Percentiles rank a stretch among this genome's conserved stretches.
phyloP scores from a whole-genome alignment of 2,113 vertebrate genomes.

The Melospiza georgiana region DNA sequence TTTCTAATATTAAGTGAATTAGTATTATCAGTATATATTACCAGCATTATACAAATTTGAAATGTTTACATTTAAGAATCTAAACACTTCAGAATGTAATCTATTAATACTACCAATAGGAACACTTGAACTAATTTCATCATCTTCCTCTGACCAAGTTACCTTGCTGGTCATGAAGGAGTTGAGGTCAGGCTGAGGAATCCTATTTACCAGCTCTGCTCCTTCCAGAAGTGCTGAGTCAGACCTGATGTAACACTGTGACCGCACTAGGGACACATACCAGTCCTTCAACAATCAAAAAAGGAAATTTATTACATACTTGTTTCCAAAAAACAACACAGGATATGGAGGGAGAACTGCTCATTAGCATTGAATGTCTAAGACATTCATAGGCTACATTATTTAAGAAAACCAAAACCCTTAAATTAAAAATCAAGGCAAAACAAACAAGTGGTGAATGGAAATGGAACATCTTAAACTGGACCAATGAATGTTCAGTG shows the following conservation, averaged over 20 bases:
- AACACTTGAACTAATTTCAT: background rate
- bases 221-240: conserved; percentile 88
- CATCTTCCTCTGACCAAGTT: background rate
- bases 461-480: background rate
- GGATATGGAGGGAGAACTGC: background rate
- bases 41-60: background rate
- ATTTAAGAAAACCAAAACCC: background rate
- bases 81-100: background rate
- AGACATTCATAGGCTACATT: background rate
- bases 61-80: background rate
- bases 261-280: conserved; percentile 90
- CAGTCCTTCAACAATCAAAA: conserved; percentile 82
- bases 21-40: background rate
- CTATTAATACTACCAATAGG: background rate
- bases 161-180: conserved; percentile 90
- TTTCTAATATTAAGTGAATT: background rate
- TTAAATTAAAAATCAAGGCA: background rate
- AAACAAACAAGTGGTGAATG: background rate
- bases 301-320: background rate
- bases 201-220: conserved; percentile 90
- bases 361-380: background rate
- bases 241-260: conserved; percentile 87
- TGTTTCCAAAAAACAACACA: background rate
- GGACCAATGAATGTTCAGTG: background rate
- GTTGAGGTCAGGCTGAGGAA: conserved; percentile 84